Conservation (phyloP, 2,113 vertebrate species). For the Microcebus lehilahytsara region DNA sequence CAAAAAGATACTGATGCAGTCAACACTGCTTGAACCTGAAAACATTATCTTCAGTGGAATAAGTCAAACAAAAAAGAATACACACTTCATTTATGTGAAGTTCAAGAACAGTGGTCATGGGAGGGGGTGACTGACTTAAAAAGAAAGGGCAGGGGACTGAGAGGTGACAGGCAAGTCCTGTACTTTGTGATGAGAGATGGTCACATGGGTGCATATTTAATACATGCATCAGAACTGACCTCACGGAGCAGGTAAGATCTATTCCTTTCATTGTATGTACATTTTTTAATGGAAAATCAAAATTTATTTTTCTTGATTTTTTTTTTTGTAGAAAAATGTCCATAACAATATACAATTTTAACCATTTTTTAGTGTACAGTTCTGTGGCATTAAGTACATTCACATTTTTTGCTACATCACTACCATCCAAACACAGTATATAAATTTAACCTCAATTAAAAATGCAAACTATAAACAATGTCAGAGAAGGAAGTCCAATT, state of each 20-base stretch:
- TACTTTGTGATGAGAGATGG: neutral
- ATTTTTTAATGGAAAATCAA: neutral
- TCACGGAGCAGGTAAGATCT: neutral
- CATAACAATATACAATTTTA: neutral
- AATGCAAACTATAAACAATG: neutral
- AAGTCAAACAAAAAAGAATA: neutral
- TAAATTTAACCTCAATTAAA: neutral
- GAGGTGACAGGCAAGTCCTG: neutral
- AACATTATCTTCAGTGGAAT: neutral
- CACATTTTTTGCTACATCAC: neutral
- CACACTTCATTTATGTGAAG: neutral
- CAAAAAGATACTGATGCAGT: neutral
- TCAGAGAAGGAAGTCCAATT: neutral
- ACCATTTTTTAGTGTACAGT: neutral
- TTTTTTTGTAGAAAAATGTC: too few species aligned
- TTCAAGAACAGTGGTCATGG: neutral
- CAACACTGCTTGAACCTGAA: neutral
- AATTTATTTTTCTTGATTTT: neutral
- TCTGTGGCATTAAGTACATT: neutral
- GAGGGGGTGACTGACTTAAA: neutral
- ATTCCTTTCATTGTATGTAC: neutral
- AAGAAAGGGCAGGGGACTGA: neutral
- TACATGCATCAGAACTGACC: neutral
- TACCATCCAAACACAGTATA: neutral
- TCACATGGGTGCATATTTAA: neutral